Conservation (phyloP, 2,797 vertebrate genomes). For the Danionella dracula region DNA sequence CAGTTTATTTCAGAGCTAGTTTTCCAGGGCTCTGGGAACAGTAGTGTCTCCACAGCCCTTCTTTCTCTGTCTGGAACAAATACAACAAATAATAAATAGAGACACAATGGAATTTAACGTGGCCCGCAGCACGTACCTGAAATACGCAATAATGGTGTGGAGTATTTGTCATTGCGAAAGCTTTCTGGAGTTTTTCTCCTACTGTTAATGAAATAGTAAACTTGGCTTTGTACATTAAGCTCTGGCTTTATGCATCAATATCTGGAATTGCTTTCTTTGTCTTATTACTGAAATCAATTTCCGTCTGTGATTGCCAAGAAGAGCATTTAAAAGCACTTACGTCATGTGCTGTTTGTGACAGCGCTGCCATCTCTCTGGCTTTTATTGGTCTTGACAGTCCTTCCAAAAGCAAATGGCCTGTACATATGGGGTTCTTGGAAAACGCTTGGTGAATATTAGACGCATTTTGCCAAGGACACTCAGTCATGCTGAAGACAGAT, state of each 20-base stretch:
- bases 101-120: conserved; percentile 61
- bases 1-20: conserved; percentile 42
- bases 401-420: conserved; percentile 22
- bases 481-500: conserved; percentile 1
- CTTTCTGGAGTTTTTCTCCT: conserved; percentile 54
- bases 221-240: conserved; percentile 46
- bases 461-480: neutral
- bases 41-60: conserved; percentile 40
- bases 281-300: conserved; percentile 61
- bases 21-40: conserved; percentile 42
- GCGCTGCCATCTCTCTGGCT: conserved; percentile 5
- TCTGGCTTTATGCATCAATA: conserved; percentile 56
- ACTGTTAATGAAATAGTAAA: conserved; percentile 62
- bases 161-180: conserved; percentile 57
- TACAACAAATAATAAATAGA: conserved; percentile 60
- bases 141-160: conserved; percentile 55
- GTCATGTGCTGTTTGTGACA: conserved; percentile 35
- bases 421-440: neutral
- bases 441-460: neutral
- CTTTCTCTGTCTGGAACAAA: conserved; percentile 54
- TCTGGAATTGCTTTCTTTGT: conserved; percentile 58
- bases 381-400: conserved; percentile 27
- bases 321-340: conserved; percentile 53
- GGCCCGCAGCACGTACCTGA: conserved; percentile 59
- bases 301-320: conserved; percentile 52